Percentiles rank a stretch among this genome's conserved stretches.
phyloP scores from a whole-genome alignment of 2,797 vertebrate species.

The Lepilemur ruficaudatus region DNA sequence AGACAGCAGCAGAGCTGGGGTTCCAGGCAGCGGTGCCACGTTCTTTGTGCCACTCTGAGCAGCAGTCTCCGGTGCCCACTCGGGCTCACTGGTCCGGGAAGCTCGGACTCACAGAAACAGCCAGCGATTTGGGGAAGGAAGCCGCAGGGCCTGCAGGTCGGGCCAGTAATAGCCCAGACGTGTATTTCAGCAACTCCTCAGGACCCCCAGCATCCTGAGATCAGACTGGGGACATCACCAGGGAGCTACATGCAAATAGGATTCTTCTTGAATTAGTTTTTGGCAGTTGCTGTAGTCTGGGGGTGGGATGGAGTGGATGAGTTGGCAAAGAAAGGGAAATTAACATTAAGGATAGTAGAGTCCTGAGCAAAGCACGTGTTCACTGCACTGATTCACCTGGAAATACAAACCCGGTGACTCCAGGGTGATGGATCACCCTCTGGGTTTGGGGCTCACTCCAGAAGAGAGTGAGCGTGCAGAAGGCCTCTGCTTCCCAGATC shows the following conservation, averaged over 20 bases:
- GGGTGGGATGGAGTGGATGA: no score
- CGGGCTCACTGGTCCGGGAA: no score
- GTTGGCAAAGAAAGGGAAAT: not conserved
- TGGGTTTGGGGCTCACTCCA: not conserved
- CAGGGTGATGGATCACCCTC: no score
- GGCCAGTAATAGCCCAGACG: no score
- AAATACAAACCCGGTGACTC: not conserved
- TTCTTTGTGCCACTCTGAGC: rapidly evolving
- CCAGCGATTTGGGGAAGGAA: not conserved
- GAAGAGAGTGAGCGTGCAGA: not conserved
- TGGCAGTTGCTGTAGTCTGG: not conserved
- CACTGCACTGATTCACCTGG: rapidly evolving
- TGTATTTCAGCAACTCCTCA: rapidly evolving
- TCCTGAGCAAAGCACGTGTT: rapidly evolving
- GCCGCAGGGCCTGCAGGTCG: not conserved
- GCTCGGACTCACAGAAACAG: rapidly evolving
- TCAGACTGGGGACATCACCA: rapidly evolving
- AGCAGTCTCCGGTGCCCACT: not conserved
- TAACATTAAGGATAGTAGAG: rapidly evolving
- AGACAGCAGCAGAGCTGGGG: not conserved
- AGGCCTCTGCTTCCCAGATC: not conserved
- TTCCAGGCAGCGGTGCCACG: not conserved
- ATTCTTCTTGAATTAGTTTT: not conserved
- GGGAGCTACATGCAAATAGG: not conserved
- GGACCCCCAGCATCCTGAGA: rapidly evolving